Conservation (phyloP, 2,113 vertebrate genomes). For the Acinonyx jubatus region DNA sequence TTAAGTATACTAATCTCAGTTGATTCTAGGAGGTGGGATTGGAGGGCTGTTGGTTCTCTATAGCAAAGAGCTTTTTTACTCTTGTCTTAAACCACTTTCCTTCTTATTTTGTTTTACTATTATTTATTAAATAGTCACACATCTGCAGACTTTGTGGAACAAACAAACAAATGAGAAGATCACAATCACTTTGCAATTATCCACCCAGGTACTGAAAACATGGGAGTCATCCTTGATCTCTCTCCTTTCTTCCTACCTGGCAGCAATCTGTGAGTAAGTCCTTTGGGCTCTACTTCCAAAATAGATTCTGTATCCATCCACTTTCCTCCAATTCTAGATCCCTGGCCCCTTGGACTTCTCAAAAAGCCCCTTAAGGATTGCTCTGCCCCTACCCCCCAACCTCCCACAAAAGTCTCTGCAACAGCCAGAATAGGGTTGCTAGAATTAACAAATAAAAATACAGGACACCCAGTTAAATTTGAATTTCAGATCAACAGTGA, state of each 20-base stretch:
- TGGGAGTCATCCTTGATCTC: background rate
- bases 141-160: background rate
- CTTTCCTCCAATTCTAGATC: background rate
- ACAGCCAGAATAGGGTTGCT: background rate
- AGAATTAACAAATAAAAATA: constrained; percentile 28
- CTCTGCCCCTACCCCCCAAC: background rate
- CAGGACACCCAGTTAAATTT: background rate
- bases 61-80: background rate
- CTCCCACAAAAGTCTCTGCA: background rate
- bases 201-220: background rate
- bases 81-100: background rate
- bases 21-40: background rate
- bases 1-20: background rate
- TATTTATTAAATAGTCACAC: background rate
- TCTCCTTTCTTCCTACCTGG: background rate
- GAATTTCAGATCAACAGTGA: background rate
- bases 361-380: background rate
- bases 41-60: background rate
- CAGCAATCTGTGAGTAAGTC: background rate
- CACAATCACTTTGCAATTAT: background rate
- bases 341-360: background rate
- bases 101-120: background rate
- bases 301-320: background rate
- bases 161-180: background rate
- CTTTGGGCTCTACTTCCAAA: background rate